Evolutionary conservation across 2,113 vertebrate species (phyloP), one percentile per base, ranked within the genome.

Genomic region (Oophaga pumilio): DNA sequence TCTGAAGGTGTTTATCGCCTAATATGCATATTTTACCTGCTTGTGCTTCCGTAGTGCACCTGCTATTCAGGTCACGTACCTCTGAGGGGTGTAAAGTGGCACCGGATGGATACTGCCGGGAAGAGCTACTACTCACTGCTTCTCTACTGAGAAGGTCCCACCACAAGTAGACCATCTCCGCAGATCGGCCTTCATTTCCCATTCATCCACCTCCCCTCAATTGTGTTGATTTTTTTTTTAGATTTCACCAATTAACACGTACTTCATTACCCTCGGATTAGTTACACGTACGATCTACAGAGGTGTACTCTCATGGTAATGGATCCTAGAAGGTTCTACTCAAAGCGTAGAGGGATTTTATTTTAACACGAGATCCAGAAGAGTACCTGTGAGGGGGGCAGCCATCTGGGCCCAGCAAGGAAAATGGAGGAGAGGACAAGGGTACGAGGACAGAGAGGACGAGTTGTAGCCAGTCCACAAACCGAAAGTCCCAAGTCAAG

Each of bases 1-100:
- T 62, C 53, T 71, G 68, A 87, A 83, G 57, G 86, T 87, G 80
- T 83, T 76, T 88, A 76, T 53, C 33, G 9, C 17, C 71, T 22
- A 28, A 76, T 79, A 76, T 59, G 84, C 84, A 85, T 13, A 86
- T 86, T 76, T 59, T 87, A 88, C 86, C 86, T 88, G 77, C 66
- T n/a, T 14, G 18, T 73, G 69, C 68, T 68, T 64, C 52, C 6
- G 28, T 28, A 76, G 20, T 57, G 33, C 66, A 87, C 68, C 86
- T 76, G 86, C 78, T 60, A 73, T 81, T 20, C 22, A 2, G 8
- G 43, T 87, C 68, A 43, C 78, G 53, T 22, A 12, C 68, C 78
- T 26, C 11, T 9, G 57, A 49, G 86, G 66, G 28, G 71, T 87
- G 64, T 43, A 50, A 81, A 28, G 33, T 56, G 53, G 17, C 49